phyloP scores from a whole-genome alignment of 2,888 invertebrate species.

The Lithophane ornitopus region DNA sequence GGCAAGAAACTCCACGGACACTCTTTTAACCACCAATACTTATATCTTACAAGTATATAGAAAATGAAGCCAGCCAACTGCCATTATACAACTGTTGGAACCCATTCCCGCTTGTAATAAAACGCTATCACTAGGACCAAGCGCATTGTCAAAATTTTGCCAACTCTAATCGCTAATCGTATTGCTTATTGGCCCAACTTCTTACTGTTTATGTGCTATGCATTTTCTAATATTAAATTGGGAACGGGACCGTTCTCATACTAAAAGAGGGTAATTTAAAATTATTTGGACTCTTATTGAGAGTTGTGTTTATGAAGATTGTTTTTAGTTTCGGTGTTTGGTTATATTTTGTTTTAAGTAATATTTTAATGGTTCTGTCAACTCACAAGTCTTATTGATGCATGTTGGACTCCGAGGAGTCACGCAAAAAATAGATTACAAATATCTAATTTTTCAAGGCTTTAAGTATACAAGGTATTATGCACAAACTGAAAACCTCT shows the following conservation, averaged over 20 bases:
- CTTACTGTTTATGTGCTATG: slow-evolving; percentile 67
- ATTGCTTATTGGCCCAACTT: slow-evolving; percentile 65
- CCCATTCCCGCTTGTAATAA: slow-evolving; percentile 24
- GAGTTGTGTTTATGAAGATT: slow-evolving; percentile 35
- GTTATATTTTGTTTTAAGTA: slow-evolving; percentile 15
- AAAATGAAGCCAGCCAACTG: slow-evolving; percentile 28
- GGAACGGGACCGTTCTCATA: slow-evolving; percentile 33
- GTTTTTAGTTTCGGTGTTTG: slow-evolving; percentile 21
- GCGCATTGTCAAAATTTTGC: slow-evolving; percentile 67
- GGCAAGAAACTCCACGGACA: too few relatives aligned
- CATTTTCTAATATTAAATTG: slow-evolving; percentile 65
- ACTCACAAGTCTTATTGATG: background rate
- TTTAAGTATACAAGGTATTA: background rate
- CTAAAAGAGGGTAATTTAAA: slow-evolving; percentile 32
- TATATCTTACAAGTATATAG: background rate
- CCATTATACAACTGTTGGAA: slow-evolving; percentile 8
- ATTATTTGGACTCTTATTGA: slow-evolving; percentile 37
- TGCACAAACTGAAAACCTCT: too few relatives aligned
- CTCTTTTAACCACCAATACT: too few relatives aligned
- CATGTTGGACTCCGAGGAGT: background rate
- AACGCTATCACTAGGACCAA: slow-evolving; percentile 53
- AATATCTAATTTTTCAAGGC: background rate
- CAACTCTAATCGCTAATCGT: slow-evolving; percentile 69
- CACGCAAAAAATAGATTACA: background rate
- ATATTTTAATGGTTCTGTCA: background rate